These are phyloP conservation scores for Spisula solida DNA, from an alignment of 2,888 invertebrate species.

Conservation along the genomic window DNA sequence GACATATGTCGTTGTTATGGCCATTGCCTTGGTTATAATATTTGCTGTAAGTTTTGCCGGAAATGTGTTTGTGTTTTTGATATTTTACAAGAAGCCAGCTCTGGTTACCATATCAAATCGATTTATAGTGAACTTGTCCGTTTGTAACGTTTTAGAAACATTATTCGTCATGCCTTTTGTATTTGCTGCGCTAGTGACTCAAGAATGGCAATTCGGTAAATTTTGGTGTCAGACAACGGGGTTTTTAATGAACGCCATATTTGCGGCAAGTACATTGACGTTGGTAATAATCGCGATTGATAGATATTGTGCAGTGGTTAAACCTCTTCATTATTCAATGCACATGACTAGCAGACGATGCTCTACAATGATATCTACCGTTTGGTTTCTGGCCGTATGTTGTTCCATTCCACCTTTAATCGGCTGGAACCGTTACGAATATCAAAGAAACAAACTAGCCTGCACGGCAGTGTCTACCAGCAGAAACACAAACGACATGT, in stretches of 20 bases:
- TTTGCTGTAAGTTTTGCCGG: conserved; percentile 90
- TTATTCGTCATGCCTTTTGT: conserved; percentile 88
- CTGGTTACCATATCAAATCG: conserved; percentile 93
- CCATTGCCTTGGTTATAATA: conserved; percentile 75
- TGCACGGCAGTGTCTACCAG: conserved; percentile 84
- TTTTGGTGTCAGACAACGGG: conserved; percentile 89
- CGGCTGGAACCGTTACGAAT: conserved; percentile 83
- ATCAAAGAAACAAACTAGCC: conserved; percentile 81
- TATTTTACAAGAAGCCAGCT: conserved; percentile 92
- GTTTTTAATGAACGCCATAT: conserved; percentile 90
- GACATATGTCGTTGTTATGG: conserved; percentile 73
- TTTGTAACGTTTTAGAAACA: conserved; percentile 88
- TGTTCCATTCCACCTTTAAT: conserved; percentile 87
- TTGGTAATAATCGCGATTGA: conserved; percentile 91
- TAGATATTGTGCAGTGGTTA: conserved; percentile 91
- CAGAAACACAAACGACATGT: conserved; percentile 77
- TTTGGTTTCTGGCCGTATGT: conserved; percentile 87
- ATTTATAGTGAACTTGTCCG: conserved; percentile 89
- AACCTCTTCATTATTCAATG: conserved; percentile 90
- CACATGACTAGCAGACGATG: conserved; percentile 88
- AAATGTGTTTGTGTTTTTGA: conserved; percentile 92
- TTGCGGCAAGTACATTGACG: conserved; percentile 90
- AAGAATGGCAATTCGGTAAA: conserved; percentile 82
- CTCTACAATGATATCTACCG: conserved; percentile 87
- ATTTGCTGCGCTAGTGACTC: conserved; percentile 86